Percentiles rank a stretch among this genome's conserved stretches.
Evolutionary conservation across 1,140 invertebrate genomes (phyloP).

Genomic region (Hormaphis cornu): DNA sequence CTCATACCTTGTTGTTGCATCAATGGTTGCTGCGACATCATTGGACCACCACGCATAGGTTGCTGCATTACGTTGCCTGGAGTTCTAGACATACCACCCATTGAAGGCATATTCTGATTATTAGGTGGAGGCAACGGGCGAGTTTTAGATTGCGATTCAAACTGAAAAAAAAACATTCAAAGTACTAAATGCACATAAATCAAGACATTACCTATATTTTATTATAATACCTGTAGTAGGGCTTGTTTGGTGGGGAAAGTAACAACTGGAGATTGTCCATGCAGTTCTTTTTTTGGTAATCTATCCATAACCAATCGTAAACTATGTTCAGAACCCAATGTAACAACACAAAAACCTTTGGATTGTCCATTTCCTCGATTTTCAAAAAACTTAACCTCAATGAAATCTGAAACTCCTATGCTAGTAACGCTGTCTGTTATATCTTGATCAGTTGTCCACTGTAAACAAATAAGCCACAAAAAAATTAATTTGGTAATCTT

Average conservation of each 20-base stretch:
- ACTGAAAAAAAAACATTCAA: constrained; percentile 46
- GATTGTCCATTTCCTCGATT: constrained; percentile 98
- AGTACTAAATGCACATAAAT: background rate
- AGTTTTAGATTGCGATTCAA: constrained; percentile 85
- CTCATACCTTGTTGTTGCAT: constrained; percentile 42
- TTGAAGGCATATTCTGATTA: constrained; percentile 22
- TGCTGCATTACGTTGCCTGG: constrained; percentile 36
- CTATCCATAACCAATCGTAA: constrained; percentile 83
- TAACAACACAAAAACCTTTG: constrained; percentile 93
- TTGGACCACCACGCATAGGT: constrained; percentile 39
- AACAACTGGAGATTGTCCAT: constrained; percentile 89
- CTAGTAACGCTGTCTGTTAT: constrained; percentile 76
- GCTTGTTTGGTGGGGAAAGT: constrained; percentile 91
- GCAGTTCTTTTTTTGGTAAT: constrained; percentile 85
- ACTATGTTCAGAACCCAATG: constrained; percentile 83
- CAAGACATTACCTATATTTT: background rate
- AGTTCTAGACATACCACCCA: constrained; percentile 26
- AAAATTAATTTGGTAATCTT: background rate
- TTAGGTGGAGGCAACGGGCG: constrained; percentile 56
- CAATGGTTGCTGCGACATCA: constrained; percentile 40
- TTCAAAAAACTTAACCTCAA: constrained; percentile 99
- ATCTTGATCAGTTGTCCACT: constrained; percentile 98
- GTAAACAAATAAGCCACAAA: constrained; percentile 38
- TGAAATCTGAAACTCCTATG: constrained; percentile 84
- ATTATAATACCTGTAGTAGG: constrained; percentile 47